Evolutionary conservation across 2,888 invertebrate species (phyloP).

Genomic region (Thumatha senex): DNA sequence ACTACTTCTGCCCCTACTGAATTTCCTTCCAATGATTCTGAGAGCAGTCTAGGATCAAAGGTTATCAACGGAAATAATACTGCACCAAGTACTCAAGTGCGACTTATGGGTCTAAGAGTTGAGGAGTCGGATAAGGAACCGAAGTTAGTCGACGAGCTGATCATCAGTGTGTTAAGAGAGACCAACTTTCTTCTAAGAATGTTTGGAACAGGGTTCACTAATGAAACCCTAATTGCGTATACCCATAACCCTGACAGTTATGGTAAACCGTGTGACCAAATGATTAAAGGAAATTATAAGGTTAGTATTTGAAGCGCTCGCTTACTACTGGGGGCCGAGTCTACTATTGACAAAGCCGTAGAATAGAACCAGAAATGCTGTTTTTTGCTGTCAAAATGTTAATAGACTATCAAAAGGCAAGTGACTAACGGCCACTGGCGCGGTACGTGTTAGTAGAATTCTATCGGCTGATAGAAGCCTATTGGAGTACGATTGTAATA

Average conservation of each 20-base stretch:
- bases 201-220: conserved; percentile 64
- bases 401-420: too few relatives aligned
- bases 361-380: too few relatives aligned
- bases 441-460: too few relatives aligned
- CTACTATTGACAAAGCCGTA: too few relatives aligned
- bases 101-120: conserved; percentile 61
- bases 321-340: too few relatives aligned
- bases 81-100: conserved; percentile 19
- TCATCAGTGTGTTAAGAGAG: conserved; percentile 65
- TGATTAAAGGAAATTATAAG: conserved; percentile 56
- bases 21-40: conserved; percentile 10
- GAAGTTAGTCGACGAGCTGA: conserved; percentile 63
- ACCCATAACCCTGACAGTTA: conserved; percentile 54
- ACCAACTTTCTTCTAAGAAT: conserved; percentile 57
- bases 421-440: too few relatives aligned
- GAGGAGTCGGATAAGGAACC: conserved; percentile 71
- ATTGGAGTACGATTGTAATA: too few relatives aligned
- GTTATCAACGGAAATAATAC: background rate
- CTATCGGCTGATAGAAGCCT: too few relatives aligned
- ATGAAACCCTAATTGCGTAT: conserved; percentile 61
- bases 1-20: background rate
- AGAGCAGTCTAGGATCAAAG: conserved; percentile 25
- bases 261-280: conserved; percentile 48
- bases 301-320: too few relatives aligned
- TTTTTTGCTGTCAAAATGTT: too few relatives aligned